These are phyloP conservation scores for Pseudotriccus pelzelni DNA, from an alignment of 2,797 vertebrate species.

Conservation along the genomic window DNA sequence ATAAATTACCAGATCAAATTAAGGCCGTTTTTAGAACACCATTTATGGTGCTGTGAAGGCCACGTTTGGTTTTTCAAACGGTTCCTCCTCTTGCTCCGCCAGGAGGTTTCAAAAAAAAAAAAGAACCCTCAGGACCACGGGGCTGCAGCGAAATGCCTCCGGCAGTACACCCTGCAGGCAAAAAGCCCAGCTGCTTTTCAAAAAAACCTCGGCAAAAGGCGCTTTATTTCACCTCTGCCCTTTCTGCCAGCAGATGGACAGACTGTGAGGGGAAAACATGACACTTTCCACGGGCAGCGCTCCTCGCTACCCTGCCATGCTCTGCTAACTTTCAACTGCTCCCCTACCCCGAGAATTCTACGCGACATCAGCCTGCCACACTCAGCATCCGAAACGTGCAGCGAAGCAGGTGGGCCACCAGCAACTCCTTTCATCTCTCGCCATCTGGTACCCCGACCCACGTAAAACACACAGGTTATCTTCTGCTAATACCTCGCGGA, in stretches of 20 bases:
- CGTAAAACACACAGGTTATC: slow-evolving; percentile 24
- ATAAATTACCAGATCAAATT: not conserved
- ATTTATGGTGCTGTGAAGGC: not conserved
- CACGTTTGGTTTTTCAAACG: not conserved
- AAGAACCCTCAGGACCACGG: not conserved
- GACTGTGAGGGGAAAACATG: not conserved
- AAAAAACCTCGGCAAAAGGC: not conserved
- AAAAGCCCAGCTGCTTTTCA: not conserved
- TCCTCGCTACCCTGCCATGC: slow-evolving; percentile 45
- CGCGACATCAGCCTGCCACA: slow-evolving; percentile 60
- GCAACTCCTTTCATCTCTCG: slow-evolving; percentile 18
- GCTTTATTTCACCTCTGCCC: not conserved
- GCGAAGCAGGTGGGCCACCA: slow-evolving; percentile 68
- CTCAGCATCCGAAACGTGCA: slow-evolving; percentile 50
- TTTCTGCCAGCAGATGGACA: not conserved
- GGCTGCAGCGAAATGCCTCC: not conserved
- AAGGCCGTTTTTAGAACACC: not conserved
- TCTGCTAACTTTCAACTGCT: slow-evolving; percentile 55
- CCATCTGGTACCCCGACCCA: slow-evolving; percentile 66
- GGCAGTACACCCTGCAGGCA: not conserved
- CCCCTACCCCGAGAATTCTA: not conserved
- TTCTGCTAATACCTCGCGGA: slow-evolving; percentile 57
- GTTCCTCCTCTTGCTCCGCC: not conserved
- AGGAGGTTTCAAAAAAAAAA: not conserved
- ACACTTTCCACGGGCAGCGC: slow-evolving; percentile 37